Percentiles rank a stretch among this genome's conserved stretches.
Evolutionary conservation across 2,797 vertebrate genomes (phyloP).

Genomic region (Prunella strophiata): DNA sequence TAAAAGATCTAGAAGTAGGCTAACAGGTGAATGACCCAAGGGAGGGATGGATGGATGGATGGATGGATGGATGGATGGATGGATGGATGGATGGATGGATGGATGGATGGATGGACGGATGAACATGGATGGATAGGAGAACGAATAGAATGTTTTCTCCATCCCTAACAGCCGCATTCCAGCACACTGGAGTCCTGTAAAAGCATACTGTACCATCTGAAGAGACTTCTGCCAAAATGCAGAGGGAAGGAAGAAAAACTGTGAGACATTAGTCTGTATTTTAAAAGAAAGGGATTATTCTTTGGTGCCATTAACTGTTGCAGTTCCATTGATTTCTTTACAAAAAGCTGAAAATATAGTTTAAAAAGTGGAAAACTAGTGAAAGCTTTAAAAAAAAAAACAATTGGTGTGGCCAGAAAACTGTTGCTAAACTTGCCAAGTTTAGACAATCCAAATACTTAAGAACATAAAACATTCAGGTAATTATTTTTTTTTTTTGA

Average conservation of each 20-base stretch:
- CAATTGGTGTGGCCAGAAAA: background rate
- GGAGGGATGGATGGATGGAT: background rate
- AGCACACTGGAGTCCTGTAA: background rate
- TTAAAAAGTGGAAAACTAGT: background rate
- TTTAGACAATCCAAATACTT: background rate
- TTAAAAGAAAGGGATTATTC: background rate
- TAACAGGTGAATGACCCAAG: background rate
- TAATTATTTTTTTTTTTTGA: background rate
- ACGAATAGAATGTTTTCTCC: background rate
- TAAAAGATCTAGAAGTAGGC: background rate
- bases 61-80: background rate
- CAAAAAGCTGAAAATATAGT: background rate
- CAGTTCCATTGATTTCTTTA: background rate
- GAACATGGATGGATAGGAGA: background rate
- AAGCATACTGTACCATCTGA: background rate
- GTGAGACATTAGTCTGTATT: background rate
- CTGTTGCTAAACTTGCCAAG: background rate
- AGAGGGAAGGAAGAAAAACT: background rate
- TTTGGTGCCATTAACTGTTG: background rate
- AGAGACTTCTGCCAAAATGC: background rate
- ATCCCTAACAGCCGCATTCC: background rate
- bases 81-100: background rate
- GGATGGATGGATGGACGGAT: background rate
- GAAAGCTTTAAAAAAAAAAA: background rate
- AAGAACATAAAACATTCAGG: background rate